Percentiles rank a stretch among this genome's conserved stretches.
phyloP scores from a whole-genome alignment of 2,797 vertebrate species.

The Sebastes minor region DNA sequence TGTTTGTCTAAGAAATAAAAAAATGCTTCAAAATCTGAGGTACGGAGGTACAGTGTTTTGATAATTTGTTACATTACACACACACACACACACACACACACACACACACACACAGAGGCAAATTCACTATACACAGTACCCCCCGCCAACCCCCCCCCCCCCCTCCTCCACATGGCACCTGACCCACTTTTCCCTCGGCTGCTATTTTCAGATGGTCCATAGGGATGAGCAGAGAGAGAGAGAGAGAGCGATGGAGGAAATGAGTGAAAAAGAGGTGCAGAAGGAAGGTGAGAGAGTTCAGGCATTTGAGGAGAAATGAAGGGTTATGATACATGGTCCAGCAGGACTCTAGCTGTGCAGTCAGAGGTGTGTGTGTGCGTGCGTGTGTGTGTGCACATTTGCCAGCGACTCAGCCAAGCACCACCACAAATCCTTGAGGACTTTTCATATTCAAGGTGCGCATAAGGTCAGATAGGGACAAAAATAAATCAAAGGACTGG shows the following conservation, averaged over 20 bases:
- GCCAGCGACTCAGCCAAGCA: slow-evolving; percentile 13
- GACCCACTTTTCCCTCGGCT: slow-evolving; percentile 82
- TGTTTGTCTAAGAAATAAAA: not conserved
- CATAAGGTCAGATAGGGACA: slow-evolving; percentile 62
- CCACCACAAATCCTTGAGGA: slow-evolving; percentile 52
- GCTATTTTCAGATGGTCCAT: slow-evolving; percentile 82
- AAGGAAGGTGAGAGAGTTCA: slow-evolving; percentile 58
- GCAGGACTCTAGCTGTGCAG: slow-evolving; percentile 37
- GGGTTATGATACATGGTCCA: slow-evolving; percentile 56
- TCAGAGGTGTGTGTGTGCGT: slow-evolving; percentile 10
- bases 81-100: not conserved
- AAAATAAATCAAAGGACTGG: slow-evolving; percentile 67
- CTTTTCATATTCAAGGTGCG: slow-evolving; percentile 47
- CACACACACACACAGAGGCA: slow-evolving; percentile 4
- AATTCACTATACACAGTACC: slow-evolving; percentile 20
- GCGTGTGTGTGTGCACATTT: not conserved
- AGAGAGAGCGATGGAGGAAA: slow-evolving; percentile 37
- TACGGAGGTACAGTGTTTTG: slow-evolving; percentile 5
- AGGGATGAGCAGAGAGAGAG: slow-evolving; percentile 57
- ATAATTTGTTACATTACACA: slow-evolving; percentile 21
- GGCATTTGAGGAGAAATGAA: slow-evolving; percentile 59
- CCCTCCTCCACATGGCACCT: slow-evolving; percentile 53
- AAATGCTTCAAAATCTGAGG: not conserved
- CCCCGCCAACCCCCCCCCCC: not conserved
- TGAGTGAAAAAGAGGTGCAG: slow-evolving; percentile 54